A percentile compares a stretch with the other conserved stretches of the same genome.
These are phyloP conservation scores for Anthophora plumipes DNA, from an alignment of 2,888 invertebrate species.

Conservation along the genomic window DNA sequence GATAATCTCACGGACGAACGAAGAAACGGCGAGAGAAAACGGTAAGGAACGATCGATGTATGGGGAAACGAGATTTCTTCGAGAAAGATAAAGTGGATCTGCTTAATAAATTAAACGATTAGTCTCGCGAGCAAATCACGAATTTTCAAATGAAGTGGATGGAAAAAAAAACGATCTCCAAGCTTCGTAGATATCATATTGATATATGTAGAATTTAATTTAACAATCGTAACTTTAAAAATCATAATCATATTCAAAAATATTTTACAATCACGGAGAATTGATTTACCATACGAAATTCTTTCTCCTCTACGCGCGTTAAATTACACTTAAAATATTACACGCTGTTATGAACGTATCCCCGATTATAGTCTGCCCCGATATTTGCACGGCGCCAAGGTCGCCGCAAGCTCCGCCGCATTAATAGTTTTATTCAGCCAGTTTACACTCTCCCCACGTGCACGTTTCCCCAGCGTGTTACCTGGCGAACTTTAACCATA, in stretches of 20 bases:
- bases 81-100: slow-evolving; percentile 28
- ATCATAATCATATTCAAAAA: too few species aligned
- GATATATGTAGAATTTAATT: too few species aligned
- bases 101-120: slow-evolving; percentile 57
- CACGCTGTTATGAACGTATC: neutral
- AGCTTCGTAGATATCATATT: too few species aligned
- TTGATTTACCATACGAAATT: too few species aligned
- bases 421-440: slow-evolving; percentile 36
- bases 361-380: neutral
- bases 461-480: slow-evolving; percentile 19
- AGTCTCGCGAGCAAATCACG: slow-evolving; percentile 15
- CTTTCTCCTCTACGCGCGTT: too few species aligned
- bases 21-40: slow-evolving; percentile 46
- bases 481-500: slow-evolving; percentile 31
- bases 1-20: slow-evolving; percentile 57
- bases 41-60: slow-evolving; percentile 29
- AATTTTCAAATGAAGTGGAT: too few species aligned
- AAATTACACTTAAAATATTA: too few species aligned
- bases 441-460: slow-evolving; percentile 9
- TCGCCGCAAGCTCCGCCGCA: slow-evolving; percentile 21
- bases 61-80: slow-evolving; percentile 19
- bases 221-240: too few species aligned
- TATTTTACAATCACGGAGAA: too few species aligned
- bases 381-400: slow-evolving; percentile 31
- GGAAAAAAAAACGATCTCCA: too few species aligned